These are phyloP conservation scores for Arctocebus calabarensis DNA, from an alignment of 2,797 vertebrate genomes.

Conservation along the genomic window DNA sequence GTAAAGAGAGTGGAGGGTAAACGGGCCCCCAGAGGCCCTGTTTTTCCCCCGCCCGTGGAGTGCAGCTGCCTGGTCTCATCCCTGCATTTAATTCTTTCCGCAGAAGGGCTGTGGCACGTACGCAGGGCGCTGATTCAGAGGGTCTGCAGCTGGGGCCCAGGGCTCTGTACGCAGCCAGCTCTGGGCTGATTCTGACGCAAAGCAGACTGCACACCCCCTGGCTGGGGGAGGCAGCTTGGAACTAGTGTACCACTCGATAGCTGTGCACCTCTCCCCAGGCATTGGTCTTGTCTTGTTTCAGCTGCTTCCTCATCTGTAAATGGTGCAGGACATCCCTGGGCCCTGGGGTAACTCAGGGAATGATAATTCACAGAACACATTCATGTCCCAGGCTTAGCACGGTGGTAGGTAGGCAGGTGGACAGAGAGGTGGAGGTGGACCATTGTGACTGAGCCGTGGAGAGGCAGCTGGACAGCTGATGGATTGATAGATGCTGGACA, in stretches of 20 bases:
- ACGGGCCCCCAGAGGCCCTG: not conserved
- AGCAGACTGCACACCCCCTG: rapidly evolving
- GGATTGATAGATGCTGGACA: not conserved
- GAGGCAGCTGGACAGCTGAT: not conserved
- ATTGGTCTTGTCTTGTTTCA: rapidly evolving
- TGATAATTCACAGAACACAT: not conserved
- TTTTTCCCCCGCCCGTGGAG: not conserved
- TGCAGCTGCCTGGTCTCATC: rapidly evolving
- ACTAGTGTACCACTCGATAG: rapidly evolving
- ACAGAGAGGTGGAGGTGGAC: not conserved
- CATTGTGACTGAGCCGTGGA: not conserved
- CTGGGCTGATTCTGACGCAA: rapidly evolving
- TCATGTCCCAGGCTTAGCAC: not conserved
- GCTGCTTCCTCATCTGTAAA: rapidly evolving
- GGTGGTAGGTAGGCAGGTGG: not conserved
- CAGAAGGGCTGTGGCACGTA: not conserved
- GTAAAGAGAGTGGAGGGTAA: not conserved
- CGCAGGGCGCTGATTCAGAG: not conserved
- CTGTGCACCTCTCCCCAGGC: rapidly evolving
- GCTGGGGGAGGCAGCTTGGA: not conserved
- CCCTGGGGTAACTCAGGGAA: rapidly evolving
- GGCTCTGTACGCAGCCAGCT: not conserved
- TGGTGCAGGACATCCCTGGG: not conserved
- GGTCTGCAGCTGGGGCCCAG: not conserved
- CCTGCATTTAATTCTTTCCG: not conserved